These are phyloP conservation scores for Cyclura pinguis DNA, from an alignment of 2,797 vertebrate genomes.

Conservation along the genomic window DNA sequence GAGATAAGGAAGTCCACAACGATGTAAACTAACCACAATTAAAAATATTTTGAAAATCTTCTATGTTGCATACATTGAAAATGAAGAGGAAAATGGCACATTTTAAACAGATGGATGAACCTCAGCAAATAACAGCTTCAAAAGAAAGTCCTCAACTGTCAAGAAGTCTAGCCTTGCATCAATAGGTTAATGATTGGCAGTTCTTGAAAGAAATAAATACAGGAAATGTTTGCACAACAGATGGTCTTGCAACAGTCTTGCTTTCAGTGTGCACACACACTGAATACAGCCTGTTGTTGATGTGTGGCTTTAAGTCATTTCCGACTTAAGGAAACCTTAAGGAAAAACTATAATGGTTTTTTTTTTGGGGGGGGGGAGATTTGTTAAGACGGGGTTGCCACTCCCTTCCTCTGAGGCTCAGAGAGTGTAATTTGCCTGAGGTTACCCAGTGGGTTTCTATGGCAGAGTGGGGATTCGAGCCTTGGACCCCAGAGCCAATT, in stretches of 20 bases:
- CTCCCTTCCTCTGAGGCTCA: neutral
- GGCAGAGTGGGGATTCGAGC: too few relatives aligned
- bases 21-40: conserved; percentile 22
- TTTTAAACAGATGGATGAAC: conserved; percentile 44
- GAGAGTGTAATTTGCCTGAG: neutral
- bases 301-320: too few relatives aligned
- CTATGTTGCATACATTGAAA: conserved; percentile 49
- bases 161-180: conserved; percentile 40
- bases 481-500: too few relatives aligned
- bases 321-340: too few relatives aligned
- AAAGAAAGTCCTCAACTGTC: conserved; percentile 55
- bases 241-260: neutral
- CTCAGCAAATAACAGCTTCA: conserved; percentile 16
- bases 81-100: neutral
- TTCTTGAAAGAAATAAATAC: conserved; percentile 55
- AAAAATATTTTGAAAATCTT: conserved; percentile 31
- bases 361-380: neutral
- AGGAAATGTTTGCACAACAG: neutral
- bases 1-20: conserved; percentile 40
- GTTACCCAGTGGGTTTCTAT: neutral
- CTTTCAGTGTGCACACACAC: neutral
- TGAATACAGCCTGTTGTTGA: neutral
- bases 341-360: too few relatives aligned
- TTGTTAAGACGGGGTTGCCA: neutral
- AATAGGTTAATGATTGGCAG: conserved; percentile 36